phyloP scores from a whole-genome alignment of 1,140 invertebrate genomes.

The Drosophila pandora region DNA sequence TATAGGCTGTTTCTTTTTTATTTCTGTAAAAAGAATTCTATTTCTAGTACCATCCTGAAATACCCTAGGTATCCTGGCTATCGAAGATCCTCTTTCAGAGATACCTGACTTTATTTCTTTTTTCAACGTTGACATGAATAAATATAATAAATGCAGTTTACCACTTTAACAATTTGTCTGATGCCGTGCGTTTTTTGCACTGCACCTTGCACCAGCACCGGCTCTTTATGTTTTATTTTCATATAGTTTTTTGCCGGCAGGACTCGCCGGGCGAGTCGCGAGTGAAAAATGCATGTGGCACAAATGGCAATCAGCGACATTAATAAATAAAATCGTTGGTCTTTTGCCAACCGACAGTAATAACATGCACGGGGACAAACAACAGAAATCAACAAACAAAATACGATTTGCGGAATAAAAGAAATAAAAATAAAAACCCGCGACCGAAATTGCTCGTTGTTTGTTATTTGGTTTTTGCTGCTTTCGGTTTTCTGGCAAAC shows the following conservation, averaged over 20 bases:
- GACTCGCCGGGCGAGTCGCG: neutral
- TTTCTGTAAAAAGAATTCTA: neutral
- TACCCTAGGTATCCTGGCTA: neutral
- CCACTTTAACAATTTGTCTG: conserved; percentile 66
- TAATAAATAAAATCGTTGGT: conserved; percentile 70
- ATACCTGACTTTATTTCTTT: neutral
- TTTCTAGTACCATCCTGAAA: neutral
- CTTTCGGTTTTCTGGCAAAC: conserved; percentile 47
- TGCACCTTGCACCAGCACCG: neutral
- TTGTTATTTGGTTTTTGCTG: conserved; percentile 30
- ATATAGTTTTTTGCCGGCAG: conserved; percentile 1
- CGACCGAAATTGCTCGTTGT: conserved; percentile 31
- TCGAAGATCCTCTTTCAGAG: neutral
- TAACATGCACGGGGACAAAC: conserved; percentile 45
- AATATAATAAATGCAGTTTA: conserved; percentile 65
- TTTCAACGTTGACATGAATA: conserved; percentile 53
- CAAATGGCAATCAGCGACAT: conserved; percentile 64
- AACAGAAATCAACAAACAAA: conserved; percentile 49
- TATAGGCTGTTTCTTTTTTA: no score
- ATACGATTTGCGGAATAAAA: conserved; percentile 31
- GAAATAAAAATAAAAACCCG: conserved; percentile 14
- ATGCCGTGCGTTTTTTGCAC: conserved; percentile 28
- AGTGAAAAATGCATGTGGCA: conserved; percentile 54
- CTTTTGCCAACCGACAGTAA: conserved; percentile 63
- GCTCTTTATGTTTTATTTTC: conserved; percentile 21